Evolutionary conservation across 2,797 vertebrate genomes (phyloP).

Genomic region (Phrynocephalus forsythii): DNA sequence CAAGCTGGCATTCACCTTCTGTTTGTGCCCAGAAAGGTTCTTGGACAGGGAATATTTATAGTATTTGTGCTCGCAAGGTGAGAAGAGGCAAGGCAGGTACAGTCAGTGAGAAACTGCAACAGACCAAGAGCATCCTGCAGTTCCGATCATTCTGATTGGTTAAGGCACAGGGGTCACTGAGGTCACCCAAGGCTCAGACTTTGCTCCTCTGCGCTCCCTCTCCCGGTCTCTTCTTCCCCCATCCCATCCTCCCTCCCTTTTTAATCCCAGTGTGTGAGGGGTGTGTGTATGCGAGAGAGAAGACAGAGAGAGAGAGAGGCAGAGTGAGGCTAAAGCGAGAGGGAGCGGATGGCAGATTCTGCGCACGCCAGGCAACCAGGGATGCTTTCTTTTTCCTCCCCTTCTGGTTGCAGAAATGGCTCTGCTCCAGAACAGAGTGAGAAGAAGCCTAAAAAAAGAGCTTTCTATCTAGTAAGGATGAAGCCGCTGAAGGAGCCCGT

Average conservation of each 20-base stretch:
- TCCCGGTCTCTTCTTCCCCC: conserved; percentile 57
- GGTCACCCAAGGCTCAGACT: conserved; percentile 68
- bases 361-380: conserved; percentile 76
- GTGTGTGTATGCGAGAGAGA: conserved; percentile 56
- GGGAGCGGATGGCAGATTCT: conserved; percentile 86
- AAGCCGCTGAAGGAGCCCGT: conserved; percentile 89
- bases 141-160: conserved; percentile 40
- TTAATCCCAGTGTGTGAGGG: conserved; percentile 45
- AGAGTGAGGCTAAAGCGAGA: conserved; percentile 71
- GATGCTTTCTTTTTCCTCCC: conserved; percentile 80
- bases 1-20: not conserved
- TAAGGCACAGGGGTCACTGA: conserved; percentile 54
- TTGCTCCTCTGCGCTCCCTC: conserved; percentile 53
- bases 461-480: conserved; percentile 92
- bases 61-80: conserved; percentile 39
- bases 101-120: not conserved
- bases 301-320: conserved; percentile 72
- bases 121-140: conserved; percentile 29
- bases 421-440: conserved; percentile 75
- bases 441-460: conserved; percentile 88
- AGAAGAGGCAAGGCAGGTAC: conserved; percentile 2
- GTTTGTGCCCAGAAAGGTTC: not conserved
- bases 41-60: not conserved
- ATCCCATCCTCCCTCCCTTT: conserved; percentile 61
- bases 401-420: conserved; percentile 79